Evolutionary conservation across 2,113 vertebrate species (phyloP).

Genomic region (Platichthys stellatus): DNA sequence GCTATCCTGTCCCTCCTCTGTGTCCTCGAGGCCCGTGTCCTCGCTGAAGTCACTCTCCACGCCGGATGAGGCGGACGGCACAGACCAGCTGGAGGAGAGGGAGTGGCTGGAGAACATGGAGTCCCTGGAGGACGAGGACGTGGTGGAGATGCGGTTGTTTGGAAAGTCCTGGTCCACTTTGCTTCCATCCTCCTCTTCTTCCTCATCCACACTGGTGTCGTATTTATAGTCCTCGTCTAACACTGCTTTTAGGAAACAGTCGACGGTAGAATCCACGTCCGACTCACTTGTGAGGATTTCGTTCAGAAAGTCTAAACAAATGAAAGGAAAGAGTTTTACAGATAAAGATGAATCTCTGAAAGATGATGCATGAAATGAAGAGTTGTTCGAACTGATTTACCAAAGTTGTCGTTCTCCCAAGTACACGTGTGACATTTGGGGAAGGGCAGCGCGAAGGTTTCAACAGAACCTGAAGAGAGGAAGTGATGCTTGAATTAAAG

Average conservation of each 20-base stretch:
- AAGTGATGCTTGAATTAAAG: background rate
- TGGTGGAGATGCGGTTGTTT: constrained; percentile 74
- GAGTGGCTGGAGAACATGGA: constrained; percentile 81
- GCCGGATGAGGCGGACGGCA: constrained; percentile 85
- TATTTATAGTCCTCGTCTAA: constrained; percentile 74
- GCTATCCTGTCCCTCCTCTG: constrained; percentile 70
- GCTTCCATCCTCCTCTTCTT: constrained; percentile 68
- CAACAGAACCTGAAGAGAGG: constrained; percentile 73
- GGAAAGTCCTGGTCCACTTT: constrained; percentile 42
- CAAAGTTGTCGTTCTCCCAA: constrained; percentile 94
- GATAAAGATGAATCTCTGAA: background rate
- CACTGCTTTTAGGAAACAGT: constrained; percentile 50
- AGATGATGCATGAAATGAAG: background rate
- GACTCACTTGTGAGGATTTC: constrained; percentile 84
- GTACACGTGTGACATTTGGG: constrained; percentile 88
- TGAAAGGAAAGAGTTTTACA: background rate
- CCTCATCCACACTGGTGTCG: constrained; percentile 75
- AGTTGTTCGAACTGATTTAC: constrained; percentile 75
- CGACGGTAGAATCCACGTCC: constrained; percentile 60
- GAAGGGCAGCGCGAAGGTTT: constrained; percentile 83
- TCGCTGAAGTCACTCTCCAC: constrained; percentile 91
- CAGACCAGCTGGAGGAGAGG: constrained; percentile 80
- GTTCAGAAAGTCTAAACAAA: constrained; percentile 84
- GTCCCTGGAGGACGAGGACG: constrained; percentile 81
- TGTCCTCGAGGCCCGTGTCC: constrained; percentile 80